Evolutionary conservation across 2,888 invertebrate genomes (phyloP).

Genomic region (Noctua comes): DNA sequence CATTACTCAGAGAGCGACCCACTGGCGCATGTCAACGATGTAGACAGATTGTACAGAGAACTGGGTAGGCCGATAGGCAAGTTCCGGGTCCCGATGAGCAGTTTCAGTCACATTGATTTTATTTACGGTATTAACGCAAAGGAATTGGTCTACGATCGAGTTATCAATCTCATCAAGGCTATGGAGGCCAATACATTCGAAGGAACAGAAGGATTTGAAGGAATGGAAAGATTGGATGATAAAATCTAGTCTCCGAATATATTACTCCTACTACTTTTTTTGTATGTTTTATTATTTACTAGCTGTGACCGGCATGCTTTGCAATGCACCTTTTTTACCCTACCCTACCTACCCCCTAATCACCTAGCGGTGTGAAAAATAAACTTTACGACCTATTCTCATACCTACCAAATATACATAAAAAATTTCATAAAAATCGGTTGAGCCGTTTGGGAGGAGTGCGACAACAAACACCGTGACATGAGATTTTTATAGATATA

Average conservation of each 20-base stretch:
- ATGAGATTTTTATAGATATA: too few species aligned
- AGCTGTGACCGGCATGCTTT: too few species aligned
- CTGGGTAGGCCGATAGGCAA: constrained; percentile 88
- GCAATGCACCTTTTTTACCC: too few species aligned
- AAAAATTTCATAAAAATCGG: too few species aligned
- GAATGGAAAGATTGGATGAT: neutral
- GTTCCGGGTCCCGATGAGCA: constrained; percentile 88
- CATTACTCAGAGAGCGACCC: constrained; percentile 92
- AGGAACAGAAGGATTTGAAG: constrained; percentile 20
- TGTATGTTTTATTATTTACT: constrained; percentile 1
- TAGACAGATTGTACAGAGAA: constrained; percentile 87
- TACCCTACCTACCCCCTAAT: too few species aligned
- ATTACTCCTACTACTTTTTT: neutral
- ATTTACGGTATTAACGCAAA: constrained; percentile 92
- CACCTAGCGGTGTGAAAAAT: too few species aligned
- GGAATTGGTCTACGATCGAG: constrained; percentile 90
- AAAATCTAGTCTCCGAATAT: neutral
- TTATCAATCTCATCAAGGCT: constrained; percentile 88
- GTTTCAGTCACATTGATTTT: constrained; percentile 93
- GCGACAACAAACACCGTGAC: too few species aligned
- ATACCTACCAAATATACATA: too few species aligned
- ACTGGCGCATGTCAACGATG: constrained; percentile 90
- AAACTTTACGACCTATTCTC: too few species aligned
- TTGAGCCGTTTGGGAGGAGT: too few species aligned
- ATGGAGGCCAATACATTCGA: constrained; percentile 72